phyloP scores from a whole-genome alignment of 2,888 invertebrate genomes.

The Marronus borbonicus region DNA sequence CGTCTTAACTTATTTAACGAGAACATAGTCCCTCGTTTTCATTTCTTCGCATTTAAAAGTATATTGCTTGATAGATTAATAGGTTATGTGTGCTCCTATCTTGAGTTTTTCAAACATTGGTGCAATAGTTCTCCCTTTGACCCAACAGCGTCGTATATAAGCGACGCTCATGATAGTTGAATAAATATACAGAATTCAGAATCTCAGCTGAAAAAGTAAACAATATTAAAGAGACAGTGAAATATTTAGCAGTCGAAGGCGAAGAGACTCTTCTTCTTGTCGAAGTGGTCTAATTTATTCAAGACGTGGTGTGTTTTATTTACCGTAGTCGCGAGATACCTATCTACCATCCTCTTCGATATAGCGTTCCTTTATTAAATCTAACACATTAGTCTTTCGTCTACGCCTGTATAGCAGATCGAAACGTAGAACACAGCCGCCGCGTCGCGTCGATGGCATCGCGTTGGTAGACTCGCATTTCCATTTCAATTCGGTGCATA shows the following conservation, averaged over 20 bases:
- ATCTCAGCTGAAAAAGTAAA: too few relatives aligned
- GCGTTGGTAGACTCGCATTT: neutral
- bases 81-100: too few relatives aligned
- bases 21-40: too few relatives aligned
- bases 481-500: slow-evolving; percentile 35
- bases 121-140: too few relatives aligned
- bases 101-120: too few relatives aligned
- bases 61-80: too few relatives aligned
- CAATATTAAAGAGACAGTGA: too few relatives aligned
- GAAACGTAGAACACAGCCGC: neutral
- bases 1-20: too few relatives aligned
- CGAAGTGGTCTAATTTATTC: slow-evolving; percentile 18
- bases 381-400: slow-evolving; percentile 35
- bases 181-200: too few relatives aligned
- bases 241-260: neutral
- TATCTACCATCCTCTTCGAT: neutral
- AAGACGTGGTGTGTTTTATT: slow-evolving; percentile 5
- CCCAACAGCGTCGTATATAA: too few relatives aligned
- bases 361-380: slow-evolving; percentile 21
- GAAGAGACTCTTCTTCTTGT: neutral
- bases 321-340: neutral
- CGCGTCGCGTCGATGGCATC: neutral
- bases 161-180: too few relatives aligned
- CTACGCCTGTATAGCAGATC: neutral
- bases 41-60: too few relatives aligned